These are phyloP conservation scores for Tachina lurida DNA, from an alignment of 2,888 invertebrate species.

Conservation along the genomic window DNA sequence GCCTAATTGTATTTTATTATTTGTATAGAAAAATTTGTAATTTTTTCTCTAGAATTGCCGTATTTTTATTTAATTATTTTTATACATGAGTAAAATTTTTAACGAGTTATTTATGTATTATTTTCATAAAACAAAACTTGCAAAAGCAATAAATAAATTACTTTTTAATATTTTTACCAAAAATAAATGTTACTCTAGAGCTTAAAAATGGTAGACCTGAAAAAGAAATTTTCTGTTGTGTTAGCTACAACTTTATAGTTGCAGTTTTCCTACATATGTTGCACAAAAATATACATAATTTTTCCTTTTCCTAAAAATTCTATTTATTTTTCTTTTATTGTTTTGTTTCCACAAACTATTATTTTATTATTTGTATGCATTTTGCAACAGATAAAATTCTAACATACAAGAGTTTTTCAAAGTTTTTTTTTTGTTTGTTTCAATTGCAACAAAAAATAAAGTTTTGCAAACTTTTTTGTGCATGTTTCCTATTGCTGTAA, in stretches of 20 bases:
- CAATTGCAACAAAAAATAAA: not conserved
- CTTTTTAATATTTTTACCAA: constrained; percentile 53
- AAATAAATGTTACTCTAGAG: constrained; percentile 60
- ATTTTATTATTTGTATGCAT: constrained; percentile 56
- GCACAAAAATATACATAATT: constrained; percentile 5
- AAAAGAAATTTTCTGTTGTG: constrained; percentile 7
- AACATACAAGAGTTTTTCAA: constrained; percentile 43
- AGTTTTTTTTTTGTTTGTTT: not conserved
- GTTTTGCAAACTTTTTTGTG: constrained; percentile 17
- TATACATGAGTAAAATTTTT: not conserved
- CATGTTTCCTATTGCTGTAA: constrained; percentile 22
- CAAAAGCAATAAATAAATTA: constrained; percentile 10
- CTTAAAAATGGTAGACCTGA: constrained; percentile 39
- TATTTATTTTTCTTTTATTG: not conserved
- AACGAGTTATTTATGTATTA: constrained; percentile 39
- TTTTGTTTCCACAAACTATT: constrained; percentile 31
- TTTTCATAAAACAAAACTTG: not conserved
- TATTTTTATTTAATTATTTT: not conserved
- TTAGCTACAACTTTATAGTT: constrained; percentile 8
- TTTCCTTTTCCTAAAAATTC: constrained; percentile 11
- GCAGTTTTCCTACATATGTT: not conserved
- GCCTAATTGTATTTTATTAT: too few species aligned
- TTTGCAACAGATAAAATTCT: constrained; percentile 60
- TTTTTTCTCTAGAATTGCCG: not conserved
- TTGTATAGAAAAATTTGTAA: not conserved